phyloP scores from a whole-genome alignment of 1,140 invertebrate species.

The Lordiphosa collinella region DNA sequence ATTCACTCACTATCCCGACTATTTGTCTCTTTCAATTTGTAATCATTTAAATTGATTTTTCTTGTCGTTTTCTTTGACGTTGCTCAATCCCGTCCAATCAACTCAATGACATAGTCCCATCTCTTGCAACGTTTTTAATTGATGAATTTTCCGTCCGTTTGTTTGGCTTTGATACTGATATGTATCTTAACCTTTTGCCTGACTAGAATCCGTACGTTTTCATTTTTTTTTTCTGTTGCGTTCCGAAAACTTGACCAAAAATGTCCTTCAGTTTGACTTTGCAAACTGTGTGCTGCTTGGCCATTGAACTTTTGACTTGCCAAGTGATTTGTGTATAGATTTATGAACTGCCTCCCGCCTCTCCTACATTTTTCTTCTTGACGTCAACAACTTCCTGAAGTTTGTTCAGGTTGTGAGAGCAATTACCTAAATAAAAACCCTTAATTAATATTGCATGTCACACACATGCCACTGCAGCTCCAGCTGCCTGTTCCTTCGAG shows the following conservation, averaged over 20 bases:
- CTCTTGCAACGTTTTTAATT: conserved; percentile 53
- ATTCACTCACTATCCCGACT: conserved; percentile 31
- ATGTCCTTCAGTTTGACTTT: conserved; percentile 51
- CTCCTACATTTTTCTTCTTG: conserved; percentile 5
- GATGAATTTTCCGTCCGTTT: conserved; percentile 59
- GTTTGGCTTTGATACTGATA: conserved; percentile 39
- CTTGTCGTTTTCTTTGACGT: conserved; percentile 50
- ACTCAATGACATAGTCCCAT: conserved; percentile 4
- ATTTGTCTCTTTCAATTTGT: conserved; percentile 75
- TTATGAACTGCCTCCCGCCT: conserved; percentile 19
- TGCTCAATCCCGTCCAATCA: conserved; percentile 1
- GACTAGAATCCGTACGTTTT: conserved; percentile 5
- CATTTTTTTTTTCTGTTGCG: conserved; percentile 9
- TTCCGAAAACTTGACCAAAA: conserved; percentile 14
- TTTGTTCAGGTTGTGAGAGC: conserved; percentile 39
- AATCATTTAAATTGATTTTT: conserved; percentile 78
- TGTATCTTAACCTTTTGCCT: conserved; percentile 47
- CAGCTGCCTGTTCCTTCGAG: conserved; percentile 26
- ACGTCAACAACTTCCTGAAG: conserved; percentile 35
- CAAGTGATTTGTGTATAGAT: conserved; percentile 24
- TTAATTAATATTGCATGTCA: conserved; percentile 74
- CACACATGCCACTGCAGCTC: conserved; percentile 17
- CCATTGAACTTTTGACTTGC: conserved; percentile 52
- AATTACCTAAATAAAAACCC: conserved; percentile 70
- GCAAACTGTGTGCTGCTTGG: conserved; percentile 15